phyloP scores from a whole-genome alignment of 2,113 vertebrate species.

The Aleadryas rufinucha region DNA sequence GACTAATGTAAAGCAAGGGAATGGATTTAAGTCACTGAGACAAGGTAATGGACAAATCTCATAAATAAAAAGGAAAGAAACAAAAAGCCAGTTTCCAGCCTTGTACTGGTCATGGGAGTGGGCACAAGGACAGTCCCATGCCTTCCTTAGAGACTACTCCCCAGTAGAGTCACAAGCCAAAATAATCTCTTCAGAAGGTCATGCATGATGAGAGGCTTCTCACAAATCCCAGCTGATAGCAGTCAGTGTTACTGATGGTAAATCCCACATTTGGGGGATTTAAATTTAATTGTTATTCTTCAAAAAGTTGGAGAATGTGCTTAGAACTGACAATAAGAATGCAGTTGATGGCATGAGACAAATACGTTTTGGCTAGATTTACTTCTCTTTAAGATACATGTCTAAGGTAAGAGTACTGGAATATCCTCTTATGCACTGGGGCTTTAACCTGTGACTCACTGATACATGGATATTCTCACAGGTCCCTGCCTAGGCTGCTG shows the following conservation, averaged over 20 bases:
- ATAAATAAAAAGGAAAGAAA: background rate
- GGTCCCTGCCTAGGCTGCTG: background rate
- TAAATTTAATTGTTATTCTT: background rate
- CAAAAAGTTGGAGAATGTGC: background rate
- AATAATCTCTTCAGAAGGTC: background rate
- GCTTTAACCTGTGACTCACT: background rate
- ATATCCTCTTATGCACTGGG: background rate
- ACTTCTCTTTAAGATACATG: background rate
- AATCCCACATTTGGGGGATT: background rate
- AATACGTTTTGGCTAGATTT: fast-evolving
- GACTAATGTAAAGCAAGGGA: background rate
- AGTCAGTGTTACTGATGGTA: background rate
- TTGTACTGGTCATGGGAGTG: background rate
- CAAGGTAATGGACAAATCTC: background rate
- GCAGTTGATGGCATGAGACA: background rate
- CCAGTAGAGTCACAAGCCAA: background rate
- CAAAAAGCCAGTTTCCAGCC: background rate
- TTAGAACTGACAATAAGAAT: background rate
- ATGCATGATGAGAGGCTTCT: background rate
- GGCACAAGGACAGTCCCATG: background rate
- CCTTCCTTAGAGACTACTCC: background rate
- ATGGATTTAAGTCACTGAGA: background rate
- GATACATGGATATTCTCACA: background rate
- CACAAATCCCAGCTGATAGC: background rate
- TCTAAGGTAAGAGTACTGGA: background rate